Base-by-base conservation (phyloP, 1,140 invertebrate genomes). In the Caerostris darwini region DNA sequence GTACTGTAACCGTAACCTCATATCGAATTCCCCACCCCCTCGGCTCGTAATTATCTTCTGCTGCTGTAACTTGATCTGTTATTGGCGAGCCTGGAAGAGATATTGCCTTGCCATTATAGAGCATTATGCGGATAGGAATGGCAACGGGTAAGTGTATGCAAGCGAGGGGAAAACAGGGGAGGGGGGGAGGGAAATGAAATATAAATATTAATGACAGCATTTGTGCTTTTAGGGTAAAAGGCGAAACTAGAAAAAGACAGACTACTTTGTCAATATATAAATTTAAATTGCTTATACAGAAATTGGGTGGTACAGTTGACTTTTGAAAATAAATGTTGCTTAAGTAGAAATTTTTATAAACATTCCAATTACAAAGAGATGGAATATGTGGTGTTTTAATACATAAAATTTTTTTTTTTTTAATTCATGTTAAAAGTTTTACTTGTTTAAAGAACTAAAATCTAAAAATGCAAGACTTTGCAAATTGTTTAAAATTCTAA, bases 151-250 rank as follows among this genome's bases (percentile, higher is more conserved):
- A 77, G 34, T 77, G 69, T 77, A 77, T 77, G 69, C 69, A 34
- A 34, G 19, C 7, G 67, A 19, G 67, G 5, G 3, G 67, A 10
- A 71, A 71, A 7, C 6, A 8, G 67, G 19, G n/a, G 17, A 19
- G 61, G 19, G 7, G 34, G 69, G 19, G n/a, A n/a, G n/a, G n/a
- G n/a, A 34, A 10, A 77, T 53, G 8, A 34, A 77, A 77, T 77
- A 77, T 77, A 77, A 77, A 77, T 77, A 77, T 77, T 77, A 77
- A 77, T 77, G 69, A 77, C 19, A 8, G 69, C 69, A 53, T 77
- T 77, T 77, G 69, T 77, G 69, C 69, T 50, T 77, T 77, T n/a
- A 34, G 19, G 34, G 19, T 77, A 34, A 77, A 77, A 34, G 34
- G 69, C 19, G 19, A 50, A 19, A 7, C 50, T 19, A 3, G 69